These are phyloP conservation scores for Solen grandis DNA, from an alignment of 1,140 invertebrate species.

Conservation along the genomic window DNA sequence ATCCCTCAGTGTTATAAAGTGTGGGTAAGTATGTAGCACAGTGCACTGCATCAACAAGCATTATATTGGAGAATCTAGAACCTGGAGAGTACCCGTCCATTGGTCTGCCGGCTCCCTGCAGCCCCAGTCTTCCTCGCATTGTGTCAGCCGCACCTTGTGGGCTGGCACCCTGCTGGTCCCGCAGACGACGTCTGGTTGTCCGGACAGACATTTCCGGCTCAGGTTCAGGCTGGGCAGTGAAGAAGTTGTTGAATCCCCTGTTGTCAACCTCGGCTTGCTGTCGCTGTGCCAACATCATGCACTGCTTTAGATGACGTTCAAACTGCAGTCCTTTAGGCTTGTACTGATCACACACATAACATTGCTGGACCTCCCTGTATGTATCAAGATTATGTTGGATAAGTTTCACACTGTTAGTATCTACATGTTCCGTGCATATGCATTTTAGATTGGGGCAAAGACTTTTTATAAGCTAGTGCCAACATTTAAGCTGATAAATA, in stretches of 20 bases:
- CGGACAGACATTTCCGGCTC: background rate
- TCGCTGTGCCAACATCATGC: background rate
- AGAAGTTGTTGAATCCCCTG: constrained; percentile 10
- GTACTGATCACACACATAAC: constrained; percentile 28
- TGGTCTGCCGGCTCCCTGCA: background rate
- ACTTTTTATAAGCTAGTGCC: too few species aligned
- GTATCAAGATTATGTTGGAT: too few species aligned
- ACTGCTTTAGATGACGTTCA: constrained; percentile 10
- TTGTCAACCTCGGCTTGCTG: constrained; percentile 37
- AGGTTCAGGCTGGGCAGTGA: background rate
- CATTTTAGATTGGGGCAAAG: too few species aligned
- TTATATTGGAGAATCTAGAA: too few species aligned
- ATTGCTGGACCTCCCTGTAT: constrained; percentile 9
- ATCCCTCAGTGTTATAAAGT: too few species aligned
- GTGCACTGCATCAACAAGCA: too few species aligned
- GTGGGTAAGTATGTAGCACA: too few species aligned
- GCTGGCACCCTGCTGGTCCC: too few species aligned
- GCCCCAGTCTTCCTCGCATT: background rate
- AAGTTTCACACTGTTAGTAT: too few species aligned
- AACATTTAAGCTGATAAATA: too few species aligned
- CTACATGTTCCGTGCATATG: too few species aligned
- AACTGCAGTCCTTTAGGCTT: background rate
- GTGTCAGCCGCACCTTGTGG: too few species aligned
- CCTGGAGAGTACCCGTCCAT: background rate
- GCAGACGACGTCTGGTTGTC: background rate